Evolutionary conservation across 2,888 invertebrate genomes (phyloP), one percentile per base, ranked within the genome.

Genomic region (Philhelius pedissequus): DNA sequence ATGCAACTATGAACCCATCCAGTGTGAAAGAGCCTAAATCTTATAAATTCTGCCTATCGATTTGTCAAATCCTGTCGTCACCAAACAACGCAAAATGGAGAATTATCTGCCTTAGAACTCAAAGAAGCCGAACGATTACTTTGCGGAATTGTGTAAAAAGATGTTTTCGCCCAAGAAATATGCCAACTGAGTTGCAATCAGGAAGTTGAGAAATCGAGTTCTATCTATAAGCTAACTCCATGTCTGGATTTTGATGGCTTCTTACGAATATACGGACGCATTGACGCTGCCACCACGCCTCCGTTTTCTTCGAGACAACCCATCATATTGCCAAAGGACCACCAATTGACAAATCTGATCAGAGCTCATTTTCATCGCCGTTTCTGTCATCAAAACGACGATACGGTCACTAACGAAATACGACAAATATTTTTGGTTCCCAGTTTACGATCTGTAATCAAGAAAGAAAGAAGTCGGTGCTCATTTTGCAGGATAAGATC

Each of bases 401-500:
- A 75, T 15, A 58, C 58, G 13, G 38, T 68, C 13, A 20, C 25
- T 15, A 68, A 76, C 9, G 18, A 76, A 13, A 58, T 76, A 3
- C 27, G 52, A 43, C 43, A 40, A 4, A 27, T 9, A 2, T 69
- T 38, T 50, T 68, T 48, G 68, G 25, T 68, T 1, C 58, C 75
- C 20, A 27, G 38, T 54, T 9, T 69, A n/a, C 43, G 64, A 32
- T 15, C 69, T 4, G 25, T 48, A 7, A 35, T 76, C 27, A 81
- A 54, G 38, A 20, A 13, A 13, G 58, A 73, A n/a, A 73, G 35
- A 27, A 25, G 20, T 45, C 25, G 52, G 8, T 84, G 86, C 25
- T 20, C 18, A 11, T 66, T 58, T 38, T 76, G 87, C 69, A 75
- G 86, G 56, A 86, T 86, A 52, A 58, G 78, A 5, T 30, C 32